Base-by-base conservation (phyloP, 2,797 vertebrate genomes). In the Esox lucius region DNA sequence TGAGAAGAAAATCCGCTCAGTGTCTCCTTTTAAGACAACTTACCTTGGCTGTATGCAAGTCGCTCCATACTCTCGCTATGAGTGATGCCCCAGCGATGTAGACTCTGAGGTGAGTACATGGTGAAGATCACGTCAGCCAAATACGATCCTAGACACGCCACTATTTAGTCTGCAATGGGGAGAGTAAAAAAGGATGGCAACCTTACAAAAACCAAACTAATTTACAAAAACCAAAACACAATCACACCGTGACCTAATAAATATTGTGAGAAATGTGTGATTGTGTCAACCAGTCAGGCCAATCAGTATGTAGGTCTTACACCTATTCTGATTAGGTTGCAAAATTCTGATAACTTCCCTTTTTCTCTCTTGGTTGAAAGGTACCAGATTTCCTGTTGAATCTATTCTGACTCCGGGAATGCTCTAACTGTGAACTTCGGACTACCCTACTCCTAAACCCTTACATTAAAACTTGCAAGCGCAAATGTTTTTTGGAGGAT, bases 41-140 rank as follows among this genome's bases (percentile, higher is more conserved):
- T 91, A 95, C 94, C 93, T 91, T 94, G 93, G 80, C 85, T 91
- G 88, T 94, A 94, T 68, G 94, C 93, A 68, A 94, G 82, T 15
- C 91, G 91, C 83, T 95, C 94, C 92, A 95, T 93, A 75, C 94
- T 95, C 81, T 94, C 93, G 22, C 91, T 94, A 71, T 94, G 94
- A 76, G 92, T 93, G 86, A 95, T 94, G 76, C 93, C 93, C 94
- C 94, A 94, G 62, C 93, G 92, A 84, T 94, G 93, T n/a, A 94
- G 91, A 85, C 93, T 95, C 88, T 94, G 93, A 71, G 94, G 93
- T 31, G 94, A 95, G 82, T 94, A 94, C 94, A 95, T 95, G 76
- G 48, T 77, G 62, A 78, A 33, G 7, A 26, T n/a, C 72, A 53
- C 67, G 73, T 68, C n/a, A 39, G 17, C 26, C 26, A 26, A 48